These are phyloP conservation scores for Etheostoma nigrum DNA, from an alignment of 2,797 vertebrate species.

Conservation along the genomic window DNA sequence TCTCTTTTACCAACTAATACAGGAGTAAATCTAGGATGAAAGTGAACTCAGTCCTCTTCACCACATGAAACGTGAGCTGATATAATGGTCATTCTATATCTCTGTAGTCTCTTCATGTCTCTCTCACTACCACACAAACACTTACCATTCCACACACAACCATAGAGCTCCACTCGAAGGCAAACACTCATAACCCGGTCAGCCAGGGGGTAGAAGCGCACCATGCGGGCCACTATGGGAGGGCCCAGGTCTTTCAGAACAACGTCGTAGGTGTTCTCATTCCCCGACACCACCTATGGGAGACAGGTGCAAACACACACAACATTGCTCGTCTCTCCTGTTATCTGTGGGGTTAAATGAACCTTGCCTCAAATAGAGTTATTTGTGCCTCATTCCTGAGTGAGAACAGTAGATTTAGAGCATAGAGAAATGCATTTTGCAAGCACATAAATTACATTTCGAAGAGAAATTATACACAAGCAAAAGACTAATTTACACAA, in stretches of 20 bases:
- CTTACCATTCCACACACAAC: conserved; percentile 93
- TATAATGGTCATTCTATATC: conserved; percentile 23
- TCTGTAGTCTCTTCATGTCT: conserved; percentile 3
- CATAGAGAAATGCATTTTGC: too few species aligned
- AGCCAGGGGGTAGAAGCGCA: conserved; percentile 93
- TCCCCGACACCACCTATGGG: conserved; percentile 91
- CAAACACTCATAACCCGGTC: conserved; percentile 97
- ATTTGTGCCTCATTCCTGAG: too few species aligned
- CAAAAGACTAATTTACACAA: too few species aligned
- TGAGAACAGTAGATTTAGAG: too few species aligned
- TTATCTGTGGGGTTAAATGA: conserved; percentile 30
- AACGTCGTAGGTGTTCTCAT: conserved; percentile 92
- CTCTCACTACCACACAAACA: background rate
- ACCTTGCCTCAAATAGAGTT: conserved; percentile 10
- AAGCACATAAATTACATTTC: too few species aligned
- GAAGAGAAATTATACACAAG: too few species aligned
- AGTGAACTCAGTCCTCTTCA: conserved; percentile 31
- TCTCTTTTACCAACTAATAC: conserved; percentile 8
- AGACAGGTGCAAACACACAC: conserved; percentile 44
- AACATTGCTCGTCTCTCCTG: conserved; percentile 7
- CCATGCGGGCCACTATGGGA: conserved; percentile 90
- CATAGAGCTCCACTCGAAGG: conserved; percentile 95
- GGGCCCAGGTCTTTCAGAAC: conserved; percentile 95
- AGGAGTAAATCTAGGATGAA: conserved; percentile 19
- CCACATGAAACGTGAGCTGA: conserved; percentile 12